Conservation (phyloP, 2,797 vertebrate species). For the Peromyscus eremicus region DNA sequence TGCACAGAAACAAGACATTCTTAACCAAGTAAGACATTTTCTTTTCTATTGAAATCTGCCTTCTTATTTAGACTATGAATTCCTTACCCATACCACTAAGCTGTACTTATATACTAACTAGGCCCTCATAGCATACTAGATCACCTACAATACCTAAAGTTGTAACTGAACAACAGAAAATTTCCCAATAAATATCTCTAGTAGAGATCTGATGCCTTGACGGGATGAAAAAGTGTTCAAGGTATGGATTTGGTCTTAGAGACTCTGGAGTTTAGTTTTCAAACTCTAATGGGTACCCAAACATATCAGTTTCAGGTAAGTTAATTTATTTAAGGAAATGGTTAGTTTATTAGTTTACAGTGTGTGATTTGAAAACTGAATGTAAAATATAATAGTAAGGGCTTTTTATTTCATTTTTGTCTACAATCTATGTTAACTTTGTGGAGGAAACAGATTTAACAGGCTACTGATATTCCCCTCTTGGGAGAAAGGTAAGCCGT, state of each 20-base stretch:
- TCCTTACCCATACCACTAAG: constrained; percentile 62
- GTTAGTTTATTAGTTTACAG: constrained; percentile 18
- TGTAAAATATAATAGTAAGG: background rate
- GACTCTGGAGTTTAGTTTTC: constrained; percentile 25
- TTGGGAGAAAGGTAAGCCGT: background rate
- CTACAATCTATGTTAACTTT: background rate
- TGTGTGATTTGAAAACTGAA: background rate
- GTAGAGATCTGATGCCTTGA: background rate
- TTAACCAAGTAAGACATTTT: constrained; percentile 94
- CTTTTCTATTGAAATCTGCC: constrained; percentile 80
- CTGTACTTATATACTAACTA: constrained; percentile 24
- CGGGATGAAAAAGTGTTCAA: background rate
- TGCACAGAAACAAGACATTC: constrained; percentile 95
- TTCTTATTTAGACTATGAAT: constrained; percentile 61
- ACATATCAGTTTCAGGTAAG: background rate
- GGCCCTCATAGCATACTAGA: background rate
- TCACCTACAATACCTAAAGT: background rate
- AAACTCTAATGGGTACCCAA: background rate
- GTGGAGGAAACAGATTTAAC: background rate
- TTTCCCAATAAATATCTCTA: background rate
- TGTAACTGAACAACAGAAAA: background rate
- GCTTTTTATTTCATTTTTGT: background rate
- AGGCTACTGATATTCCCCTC: constrained; percentile 18
- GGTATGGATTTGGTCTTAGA: background rate
- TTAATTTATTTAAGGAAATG: constrained; percentile 2